Base-by-base conservation (phyloP, 2,797 vertebrate species). In the Sebastes umbrosus region DNA sequence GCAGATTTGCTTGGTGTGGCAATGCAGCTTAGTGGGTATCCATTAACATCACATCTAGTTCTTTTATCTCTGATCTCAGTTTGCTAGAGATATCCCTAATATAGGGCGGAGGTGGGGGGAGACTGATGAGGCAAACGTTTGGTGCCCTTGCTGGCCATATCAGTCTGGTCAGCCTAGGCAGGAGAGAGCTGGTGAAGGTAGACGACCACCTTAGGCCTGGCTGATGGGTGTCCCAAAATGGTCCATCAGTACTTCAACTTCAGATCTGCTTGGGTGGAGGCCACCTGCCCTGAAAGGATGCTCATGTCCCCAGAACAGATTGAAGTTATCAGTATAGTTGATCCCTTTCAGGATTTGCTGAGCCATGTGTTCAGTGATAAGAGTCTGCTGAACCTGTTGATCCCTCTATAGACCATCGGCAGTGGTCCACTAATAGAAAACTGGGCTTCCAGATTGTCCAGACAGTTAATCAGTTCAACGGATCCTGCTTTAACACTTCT, bases 31-130 rank as follows among this genome's bases (percentile, higher is more conserved):
- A n/a, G 27, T 32, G 59, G 29, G 29, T 29, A 11, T n/a, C 9
- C 9, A 20, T 62, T 62, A n/a, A 46, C 43, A 46, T 60, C 58
- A 6, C 29, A n/a, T 20, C 1, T 20, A 32, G 59, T 32, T 20
- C 29, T 29, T 11, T 12, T 20, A 20, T 62, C 9, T 12, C 29
- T 4, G 29, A 62, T n/a, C 59, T 10, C 52, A 55, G 52, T 31
- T 59, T 29, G 13, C 27, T 31, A 60, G 58, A 60, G 8, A 29
- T 59, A 29, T 31, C 8, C 16, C 43, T 46, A 46, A 18, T 46
- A 18, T 16, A 46, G 18, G 46, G 1, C 1, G 13, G 18, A 0
- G 46, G 46, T 20, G 46, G 20, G 16, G 16, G 16, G 1, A 52
- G 46, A 52, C 46, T 52, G 46, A 29, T 8, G 25, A 57, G 13